Evolutionary conservation across 2,888 invertebrate species (phyloP), one percentile per base, ranked within the genome.

Genomic region (Drosophila diplacantha): DNA sequence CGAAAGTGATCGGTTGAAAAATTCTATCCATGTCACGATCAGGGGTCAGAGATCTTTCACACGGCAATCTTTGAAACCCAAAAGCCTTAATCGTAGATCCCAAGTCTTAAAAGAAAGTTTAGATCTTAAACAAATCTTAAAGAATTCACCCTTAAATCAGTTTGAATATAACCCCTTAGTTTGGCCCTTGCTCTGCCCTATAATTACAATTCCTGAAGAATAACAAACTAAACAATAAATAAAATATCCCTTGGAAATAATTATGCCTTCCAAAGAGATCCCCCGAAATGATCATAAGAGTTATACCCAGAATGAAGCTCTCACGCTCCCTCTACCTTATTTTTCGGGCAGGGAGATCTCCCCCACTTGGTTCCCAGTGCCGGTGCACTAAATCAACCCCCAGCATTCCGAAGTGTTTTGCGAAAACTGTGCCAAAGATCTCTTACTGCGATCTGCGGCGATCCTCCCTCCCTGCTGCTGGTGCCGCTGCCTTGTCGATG

Each of bases 391-490:
- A 62, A 59, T 57, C 69, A 69, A 64, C 73, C 69, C 63, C 61
- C 54, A 39, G 52, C 75, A 83, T 77, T 74, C 81, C 76, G n/a
- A 67, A 53, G 69, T 61, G 81, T 83, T 72, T 54, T 65, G 31
- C 55, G 16, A 14, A 63, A 78, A 79, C 76, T 71, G 82, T 71
- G 77, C 71, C 71, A 76, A 53, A 52, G 65, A 71, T 65, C 56
- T 70, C 34, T 67, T 35, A 35, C 59, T 58, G 65, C 56, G 66
- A 65, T 65, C 59, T 66, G 32, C 6, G 3, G 29, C 34, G 34
- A 11, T 29, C 26, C 35, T 29, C 41, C 34, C 58, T 29, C 16
- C 24, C 61, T 59, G 24, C 46, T 20, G 14, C 32, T 12, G 32
- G n/a, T 34, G 34, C 34, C 5, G 26, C 58, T 44, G 31, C 51